Base-by-base conservation (phyloP, 2,113 vertebrate genomes). In the Thryonomys swinderianus region DNA sequence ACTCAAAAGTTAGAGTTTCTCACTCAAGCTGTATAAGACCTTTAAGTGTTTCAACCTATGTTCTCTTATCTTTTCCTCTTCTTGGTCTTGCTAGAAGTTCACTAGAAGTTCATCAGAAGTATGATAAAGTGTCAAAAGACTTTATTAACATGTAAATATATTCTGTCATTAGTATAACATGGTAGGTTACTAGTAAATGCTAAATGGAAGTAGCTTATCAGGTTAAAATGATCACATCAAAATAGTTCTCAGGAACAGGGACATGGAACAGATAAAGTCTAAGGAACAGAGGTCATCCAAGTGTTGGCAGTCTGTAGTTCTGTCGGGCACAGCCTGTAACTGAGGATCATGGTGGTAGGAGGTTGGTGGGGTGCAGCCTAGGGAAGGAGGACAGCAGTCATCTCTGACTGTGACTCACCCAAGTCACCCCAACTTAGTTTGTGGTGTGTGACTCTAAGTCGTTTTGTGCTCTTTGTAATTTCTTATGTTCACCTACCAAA, bases 401-500 rank as follows among this genome's bases (percentile, higher is more conserved):
- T 32, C 62, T 30, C 85, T 91, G 51, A 61, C 42, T 73, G 42
- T 45, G 66, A 23, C 48, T 30, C 53, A 81, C 1, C 3, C 0
- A 67, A 3, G 20, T 48, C 30, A 12, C 55, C 1, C 23, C 62
- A 66, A 76, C 20, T 32, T 67, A 59, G 0, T 74, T 97, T 97
- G 98, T 98, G 98, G 97, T 98, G 98, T 98, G 98, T 98, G 98
- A 98, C 93, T 96, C 97, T 99, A 98, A 98, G 34, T 92, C 4
- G 98, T 96, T 85, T 98, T 97, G 98, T 98, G 96, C 98, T 96
- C 96, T 97, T 97, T 96, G 98, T 98, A 98, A 98, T 97, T 97
- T 98, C 98, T 98, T 98, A 97, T 96, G 94, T 93, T 98, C 90
- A 98, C 95, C 99, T 99, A 98, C 97, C 98, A 98, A 98, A 98